A percentile compares a stretch with the other conserved stretches of the same genome.
These are phyloP conservation scores for Rhaphigaster nebulosa DNA, from an alignment of 2,888 invertebrate species.

Conservation along the genomic window DNA sequence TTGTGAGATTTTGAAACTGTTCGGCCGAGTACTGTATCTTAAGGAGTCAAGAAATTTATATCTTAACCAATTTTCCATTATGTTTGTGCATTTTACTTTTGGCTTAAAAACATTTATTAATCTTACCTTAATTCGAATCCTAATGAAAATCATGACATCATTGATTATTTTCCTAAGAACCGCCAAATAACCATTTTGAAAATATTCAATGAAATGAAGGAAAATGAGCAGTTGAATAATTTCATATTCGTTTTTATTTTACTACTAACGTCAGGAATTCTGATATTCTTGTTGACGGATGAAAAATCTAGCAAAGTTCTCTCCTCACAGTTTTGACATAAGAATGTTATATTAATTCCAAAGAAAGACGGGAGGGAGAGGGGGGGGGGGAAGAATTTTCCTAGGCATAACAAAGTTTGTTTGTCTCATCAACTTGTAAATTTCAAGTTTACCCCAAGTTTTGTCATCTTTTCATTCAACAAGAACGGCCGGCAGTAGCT, in stretches of 20 bases:
- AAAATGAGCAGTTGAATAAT: neutral
- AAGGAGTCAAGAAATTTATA: no score
- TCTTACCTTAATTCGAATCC: no score
- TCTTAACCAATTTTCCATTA: no score
- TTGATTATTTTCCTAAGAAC: no score
- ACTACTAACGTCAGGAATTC: neutral
- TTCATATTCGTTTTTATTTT: neutral
- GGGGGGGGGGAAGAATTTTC: neutral
- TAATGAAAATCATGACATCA: no score
- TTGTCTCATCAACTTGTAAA: constrained; percentile 41
- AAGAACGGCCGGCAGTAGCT: neutral
- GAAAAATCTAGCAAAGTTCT: neutral
- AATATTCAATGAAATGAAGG: neutral
- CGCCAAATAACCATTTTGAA: neutral
- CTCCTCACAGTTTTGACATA: constrained; percentile 4
- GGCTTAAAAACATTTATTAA: no score
- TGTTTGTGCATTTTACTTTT: no score
- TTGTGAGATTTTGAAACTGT: no score
- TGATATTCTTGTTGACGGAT: neutral
- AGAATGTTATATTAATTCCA: constrained; percentile 41
- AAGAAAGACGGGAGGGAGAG: neutral
- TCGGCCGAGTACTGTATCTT: no score
- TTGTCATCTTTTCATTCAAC: constrained; percentile 11
- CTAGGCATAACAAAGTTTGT: constrained; percentile 29
- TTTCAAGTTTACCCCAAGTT: constrained; percentile 40